Evolutionary conservation across 2,888 invertebrate species (phyloP).

Genomic region (Campopleginae sp.): DNA sequence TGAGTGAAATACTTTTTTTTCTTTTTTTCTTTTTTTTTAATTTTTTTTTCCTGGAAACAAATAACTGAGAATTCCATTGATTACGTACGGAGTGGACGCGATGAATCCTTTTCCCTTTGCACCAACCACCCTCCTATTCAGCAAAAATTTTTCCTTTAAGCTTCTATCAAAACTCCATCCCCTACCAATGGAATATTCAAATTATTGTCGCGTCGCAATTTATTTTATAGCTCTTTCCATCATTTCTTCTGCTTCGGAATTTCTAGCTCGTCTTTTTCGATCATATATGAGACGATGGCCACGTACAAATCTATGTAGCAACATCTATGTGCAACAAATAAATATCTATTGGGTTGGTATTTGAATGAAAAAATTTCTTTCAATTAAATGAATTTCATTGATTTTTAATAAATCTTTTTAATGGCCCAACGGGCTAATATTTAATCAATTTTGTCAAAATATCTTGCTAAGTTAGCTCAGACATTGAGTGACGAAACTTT

Average conservation of each 20-base stretch:
- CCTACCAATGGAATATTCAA: neutral
- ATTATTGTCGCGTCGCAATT: neutral
- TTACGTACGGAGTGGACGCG: neutral
- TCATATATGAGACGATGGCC: neutral
- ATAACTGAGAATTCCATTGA: constrained; percentile 35
- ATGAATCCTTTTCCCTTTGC: neutral
- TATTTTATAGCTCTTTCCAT: neutral
- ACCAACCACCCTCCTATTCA: neutral
- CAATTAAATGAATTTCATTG: too few species aligned
- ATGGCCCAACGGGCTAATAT: too few species aligned
- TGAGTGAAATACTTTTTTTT: neutral
- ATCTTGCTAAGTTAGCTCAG: neutral
- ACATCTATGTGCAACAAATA: too few species aligned
- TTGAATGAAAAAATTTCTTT: too few species aligned
- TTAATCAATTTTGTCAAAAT: neutral
- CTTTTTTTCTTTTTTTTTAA: neutral
- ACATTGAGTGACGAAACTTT: neutral
- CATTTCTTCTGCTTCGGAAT: neutral
- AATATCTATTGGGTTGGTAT: too few species aligned
- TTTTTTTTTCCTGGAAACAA: neutral
- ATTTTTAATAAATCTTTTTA: too few species aligned
- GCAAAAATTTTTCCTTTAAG: neutral
- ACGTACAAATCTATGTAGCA: too few species aligned
- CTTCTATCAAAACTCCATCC: neutral
- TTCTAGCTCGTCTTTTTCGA: neutral